These are phyloP conservation scores for Drosophila diplacantha DNA, from an alignment of 2,888 invertebrate genomes.

Conservation along the genomic window DNA sequence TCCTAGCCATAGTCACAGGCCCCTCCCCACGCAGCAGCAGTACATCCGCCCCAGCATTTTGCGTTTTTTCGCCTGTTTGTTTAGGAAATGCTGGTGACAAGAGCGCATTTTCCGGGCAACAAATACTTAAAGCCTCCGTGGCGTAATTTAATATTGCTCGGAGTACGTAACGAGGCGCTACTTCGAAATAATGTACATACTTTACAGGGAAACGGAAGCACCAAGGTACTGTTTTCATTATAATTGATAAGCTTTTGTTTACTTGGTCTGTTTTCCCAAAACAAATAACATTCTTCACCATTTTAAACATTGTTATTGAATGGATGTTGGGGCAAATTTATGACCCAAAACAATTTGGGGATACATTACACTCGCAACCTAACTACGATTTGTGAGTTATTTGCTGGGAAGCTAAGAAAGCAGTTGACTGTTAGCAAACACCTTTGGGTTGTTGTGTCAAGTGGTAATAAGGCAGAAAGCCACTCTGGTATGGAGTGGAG, in stretches of 20 bases:
- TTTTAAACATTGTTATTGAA: background rate
- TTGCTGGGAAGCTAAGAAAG: slow-evolving; percentile 3
- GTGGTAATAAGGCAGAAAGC: slow-evolving; percentile 50
- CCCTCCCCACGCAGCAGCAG: slow-evolving; percentile 8
- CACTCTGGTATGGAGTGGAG: slow-evolving; percentile 9
- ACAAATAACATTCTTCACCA: slow-evolving; percentile 5
- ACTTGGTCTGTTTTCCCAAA: background rate
- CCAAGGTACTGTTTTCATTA: background rate
- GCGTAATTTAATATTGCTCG: slow-evolving; percentile 4
- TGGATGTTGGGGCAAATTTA: background rate
- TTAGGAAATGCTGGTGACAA: slow-evolving; percentile 26
- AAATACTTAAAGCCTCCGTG: slow-evolving; percentile 14
- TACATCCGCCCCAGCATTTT: slow-evolving; percentile 9
- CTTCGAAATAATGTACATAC: background rate
- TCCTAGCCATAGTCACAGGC: slow-evolving; percentile 2
- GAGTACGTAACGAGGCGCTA: background rate
- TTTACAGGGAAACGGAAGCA: background rate
- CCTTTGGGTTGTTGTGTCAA: slow-evolving; percentile 45
- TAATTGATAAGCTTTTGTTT: slow-evolving; percentile 10
- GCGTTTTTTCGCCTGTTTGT: slow-evolving; percentile 16
- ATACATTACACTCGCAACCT: slow-evolving; percentile 1
- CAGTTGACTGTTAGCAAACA: slow-evolving; percentile 43
- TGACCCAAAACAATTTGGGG: background rate
- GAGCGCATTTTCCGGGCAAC: background rate
- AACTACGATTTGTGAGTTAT: slow-evolving; percentile 13